phyloP scores from a whole-genome alignment of 2,113 vertebrate genomes.

The Craseonycteris thonglongyai region DNA sequence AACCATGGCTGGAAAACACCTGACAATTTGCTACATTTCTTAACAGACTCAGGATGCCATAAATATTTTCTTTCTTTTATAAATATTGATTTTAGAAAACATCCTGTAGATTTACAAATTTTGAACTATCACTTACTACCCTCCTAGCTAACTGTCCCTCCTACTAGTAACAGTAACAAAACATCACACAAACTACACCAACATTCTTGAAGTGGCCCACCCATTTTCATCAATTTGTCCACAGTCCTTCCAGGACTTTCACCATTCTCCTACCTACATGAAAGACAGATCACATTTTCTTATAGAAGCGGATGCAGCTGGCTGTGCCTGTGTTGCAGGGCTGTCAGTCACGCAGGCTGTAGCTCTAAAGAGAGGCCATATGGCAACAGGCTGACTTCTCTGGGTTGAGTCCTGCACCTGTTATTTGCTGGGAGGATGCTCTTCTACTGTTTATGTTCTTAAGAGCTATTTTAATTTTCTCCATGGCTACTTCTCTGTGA shows the following conservation, averaged over 20 bases:
- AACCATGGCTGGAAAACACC: slow-evolving; percentile 20
- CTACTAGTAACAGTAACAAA: not conserved
- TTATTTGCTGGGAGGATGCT: not conserved
- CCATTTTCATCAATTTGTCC: not conserved
- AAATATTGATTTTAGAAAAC: not conserved
- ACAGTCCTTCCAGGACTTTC: not conserved
- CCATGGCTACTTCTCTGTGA: slow-evolving; percentile 10
- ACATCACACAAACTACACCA: not conserved
- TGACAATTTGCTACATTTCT: slow-evolving; percentile 1
- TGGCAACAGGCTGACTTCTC: not conserved
- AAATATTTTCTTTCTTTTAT: not conserved
- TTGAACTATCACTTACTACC: not conserved
- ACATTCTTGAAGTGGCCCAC: not conserved
- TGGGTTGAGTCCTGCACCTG: not conserved
- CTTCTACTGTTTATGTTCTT: slow-evolving; percentile 7
- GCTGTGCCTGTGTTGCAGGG: fast-evolving
- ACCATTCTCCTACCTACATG: not conserved
- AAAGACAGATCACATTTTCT: not conserved
- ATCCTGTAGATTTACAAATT: not conserved
- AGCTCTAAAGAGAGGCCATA: not conserved
- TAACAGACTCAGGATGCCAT: slow-evolving; percentile 5
- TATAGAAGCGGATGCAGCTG: not conserved
- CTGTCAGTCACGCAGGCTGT: not conserved
- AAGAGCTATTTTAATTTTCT: slow-evolving; percentile 35
- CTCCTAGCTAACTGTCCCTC: not conserved